Evolutionary conservation across 2,113 vertebrate genomes (phyloP), one percentile per base, ranked within the genome.

Genomic region (Meriones unguiculatus): DNA sequence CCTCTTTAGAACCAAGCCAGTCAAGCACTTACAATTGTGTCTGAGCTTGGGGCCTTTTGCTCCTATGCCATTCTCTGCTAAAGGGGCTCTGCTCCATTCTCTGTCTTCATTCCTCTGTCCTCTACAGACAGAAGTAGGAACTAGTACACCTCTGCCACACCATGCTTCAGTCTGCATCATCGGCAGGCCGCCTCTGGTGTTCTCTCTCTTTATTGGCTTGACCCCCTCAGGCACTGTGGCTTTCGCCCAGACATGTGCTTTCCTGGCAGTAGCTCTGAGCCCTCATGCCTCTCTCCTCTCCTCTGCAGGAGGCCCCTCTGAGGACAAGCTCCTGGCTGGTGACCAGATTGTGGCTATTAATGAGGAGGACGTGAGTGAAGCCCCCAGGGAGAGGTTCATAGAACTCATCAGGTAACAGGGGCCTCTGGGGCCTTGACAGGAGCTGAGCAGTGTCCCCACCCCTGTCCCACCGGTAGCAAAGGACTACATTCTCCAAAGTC

Each of bases 261-360:
- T 72, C 46, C 78, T 32, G 65, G 15, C 65, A 88, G 32, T 73
- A 94, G 81, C 77, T 62, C 70, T 41, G 81, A 92, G 52, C 30
- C 89, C 90, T 97, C 96, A 97, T 1, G 1, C 87, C 91, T 97
- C 94, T 96, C 77, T 96, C 92, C 96, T 98, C 95, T 98, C 98
- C 97, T 97, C 54, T 98, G 87, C 98, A 99, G 99, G 99, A 96
- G 99, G 99, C 97, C 99, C 99, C 90, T 99, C 99, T 96, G 99
- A 99, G 98, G 99, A 99, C 98, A 99, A 99, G 97, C 99, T 99
- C 98, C 98, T 99, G 95, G 98, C 99, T 88, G 99, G 99, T 98
- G 99, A 99, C 98, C 99, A 99, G 98, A 99, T 99, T 98, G 99
- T 99, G 98, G 99, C 99, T 98, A 99, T 99, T 98, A 99, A 99